A percentile compares a stretch with the other conserved stretches of the same genome.
phyloP scores from a whole-genome alignment of 2,113 vertebrate genomes.

The Steatornis caripensis region DNA sequence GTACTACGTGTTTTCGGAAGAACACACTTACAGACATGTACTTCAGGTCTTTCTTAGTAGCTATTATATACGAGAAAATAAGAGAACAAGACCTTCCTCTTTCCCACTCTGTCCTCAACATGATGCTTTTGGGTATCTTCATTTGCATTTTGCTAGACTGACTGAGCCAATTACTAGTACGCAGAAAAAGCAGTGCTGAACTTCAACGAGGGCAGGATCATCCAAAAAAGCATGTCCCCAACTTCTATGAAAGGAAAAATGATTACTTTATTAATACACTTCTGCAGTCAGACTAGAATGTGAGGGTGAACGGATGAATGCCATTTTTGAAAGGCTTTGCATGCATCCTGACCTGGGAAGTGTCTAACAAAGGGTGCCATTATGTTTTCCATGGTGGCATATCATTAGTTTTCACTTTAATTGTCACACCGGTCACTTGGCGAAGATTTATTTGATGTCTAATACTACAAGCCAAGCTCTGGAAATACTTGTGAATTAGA shows the following conservation, averaged over 20 bases:
- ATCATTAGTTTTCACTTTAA: conserved; percentile 67
- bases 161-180: conserved; percentile 13
- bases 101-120: not conserved
- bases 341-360: conserved; percentile 51
- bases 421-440: conserved; percentile 57
- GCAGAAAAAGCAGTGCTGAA: conserved; percentile 34
- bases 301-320: not conserved
- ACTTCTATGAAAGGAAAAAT: not conserved
- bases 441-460: conserved; percentile 51
- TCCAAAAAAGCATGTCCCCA: conserved; percentile 21
- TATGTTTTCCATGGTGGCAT: conserved; percentile 42
- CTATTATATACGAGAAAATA: not conserved
- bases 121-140: conserved; percentile 30
- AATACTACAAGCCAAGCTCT: not conserved
- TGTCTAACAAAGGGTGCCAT: conserved; percentile 58
- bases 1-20: not conserved
- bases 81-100: not conserved
- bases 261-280: not conserved
- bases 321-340: conserved; percentile 36
- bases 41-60: not conserved
- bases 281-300: conserved; percentile 28
- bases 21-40: not conserved
- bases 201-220: not conserved
- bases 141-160: conserved; percentile 46
- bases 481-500: not conserved